Evolutionary conservation across 1,140 invertebrate species (phyloP), one percentile per base, ranked within the genome.

Genomic region (Pollicipes pollicipes): DNA sequence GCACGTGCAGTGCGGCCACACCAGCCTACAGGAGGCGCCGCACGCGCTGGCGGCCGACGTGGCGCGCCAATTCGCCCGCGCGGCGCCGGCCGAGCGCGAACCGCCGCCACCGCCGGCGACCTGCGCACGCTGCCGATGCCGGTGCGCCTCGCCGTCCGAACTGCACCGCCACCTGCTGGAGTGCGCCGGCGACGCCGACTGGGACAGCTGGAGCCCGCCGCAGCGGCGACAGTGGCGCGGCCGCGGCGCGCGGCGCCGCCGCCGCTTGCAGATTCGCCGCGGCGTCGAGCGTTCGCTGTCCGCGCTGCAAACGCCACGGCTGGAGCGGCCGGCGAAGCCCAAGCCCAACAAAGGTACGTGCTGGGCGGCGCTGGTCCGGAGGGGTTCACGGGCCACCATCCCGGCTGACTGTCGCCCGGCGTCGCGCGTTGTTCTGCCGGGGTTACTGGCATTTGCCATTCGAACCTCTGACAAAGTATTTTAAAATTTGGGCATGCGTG

Each of bases 151-250:
- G 26, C 74, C 84, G 3, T 79, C 85, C 29, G 88, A 90, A 75
- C 81, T 93, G 70, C 90, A 93, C 78, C 83, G 87, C 64, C 90
- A 93, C 77, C 89, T 93, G 80, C 76, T 93, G 27, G 88, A 91
- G 76, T 93, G 91, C 78, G 90, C 88, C 0, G 88, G 88, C 1
- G 89, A 90, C 78, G 85, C 86, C 75, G 82, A 84, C 1, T 89
- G 88, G 83, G 84, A 64, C 63, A 64, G 88, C 69, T 77, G 88
- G 71, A 87, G 6, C 35, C 6, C 35, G 35, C 32, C 63, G 68
- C 68, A 73, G 32, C 76, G 87, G 86, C 77, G 84, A 76, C 88
- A 89, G 77, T 88, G 88, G 82, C 84, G 88, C 64, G 88, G 86
- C 0, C 88, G 87, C 74, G 87, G 87, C 16, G 85, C 83, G 13